Evolutionary conservation across 1,140 invertebrate species (phyloP).

Genomic region (Parasteatoda tepidariorum): DNA sequence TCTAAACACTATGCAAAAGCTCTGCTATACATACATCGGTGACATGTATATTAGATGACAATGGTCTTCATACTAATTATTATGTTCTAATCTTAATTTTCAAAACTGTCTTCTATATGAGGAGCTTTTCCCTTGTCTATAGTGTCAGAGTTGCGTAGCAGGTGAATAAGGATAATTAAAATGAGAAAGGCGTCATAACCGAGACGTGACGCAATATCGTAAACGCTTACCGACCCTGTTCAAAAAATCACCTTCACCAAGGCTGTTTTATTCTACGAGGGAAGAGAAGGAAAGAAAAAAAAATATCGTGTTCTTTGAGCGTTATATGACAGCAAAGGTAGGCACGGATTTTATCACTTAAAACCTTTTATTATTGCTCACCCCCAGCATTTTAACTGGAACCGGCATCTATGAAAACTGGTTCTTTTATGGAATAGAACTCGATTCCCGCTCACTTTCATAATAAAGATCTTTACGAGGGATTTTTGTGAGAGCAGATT

Average conservation of each 20-base stretch:
- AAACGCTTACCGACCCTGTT: neutral
- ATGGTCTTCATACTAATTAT: too few species aligned
- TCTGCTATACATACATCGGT: too few species aligned
- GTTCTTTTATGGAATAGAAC: neutral
- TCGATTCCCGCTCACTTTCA: neutral
- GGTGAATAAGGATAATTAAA: too few species aligned
- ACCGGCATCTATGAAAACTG: neutral
- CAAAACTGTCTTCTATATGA: too few species aligned
- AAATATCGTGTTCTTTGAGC: neutral
- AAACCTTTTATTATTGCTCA: constrained; percentile 1
- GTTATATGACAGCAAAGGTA: neutral
- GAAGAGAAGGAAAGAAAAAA: neutral
- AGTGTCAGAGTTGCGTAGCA: too few species aligned
- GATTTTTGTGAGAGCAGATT: neutral
- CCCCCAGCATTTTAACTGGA: constrained; percentile 4
- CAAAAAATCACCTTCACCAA: neutral
- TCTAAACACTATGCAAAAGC: too few species aligned
- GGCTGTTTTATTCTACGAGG: too few species aligned
- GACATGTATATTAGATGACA: too few species aligned
- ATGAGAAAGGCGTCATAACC: neutral
- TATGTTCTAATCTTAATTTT: too few species aligned
- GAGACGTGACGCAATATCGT: neutral
- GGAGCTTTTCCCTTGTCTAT: too few species aligned
- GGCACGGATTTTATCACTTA: constrained; percentile 17
- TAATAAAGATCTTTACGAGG: constrained; percentile 29